Base-by-base conservation (phyloP, 2,113 vertebrate species). In the Gallinago jamesoni region DNA sequence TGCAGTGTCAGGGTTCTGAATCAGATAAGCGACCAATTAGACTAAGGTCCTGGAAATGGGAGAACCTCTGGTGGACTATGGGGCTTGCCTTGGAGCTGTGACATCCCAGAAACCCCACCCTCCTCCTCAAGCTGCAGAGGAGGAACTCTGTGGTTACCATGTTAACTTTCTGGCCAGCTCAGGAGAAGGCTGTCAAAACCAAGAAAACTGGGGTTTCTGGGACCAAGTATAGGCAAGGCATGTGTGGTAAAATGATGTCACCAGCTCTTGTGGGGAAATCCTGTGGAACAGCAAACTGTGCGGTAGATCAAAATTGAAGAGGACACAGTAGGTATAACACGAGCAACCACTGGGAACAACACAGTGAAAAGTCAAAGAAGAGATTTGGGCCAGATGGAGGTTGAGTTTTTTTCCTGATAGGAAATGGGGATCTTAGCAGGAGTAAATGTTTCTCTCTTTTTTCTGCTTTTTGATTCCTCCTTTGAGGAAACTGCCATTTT, bases 91-190 rank as follows among this genome's bases (percentile, higher is more conserved):
- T 87, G 30, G 33, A 85, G 18, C 18, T 64, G 9, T 76, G 35
- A 52, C 14, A 27, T 64, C 52, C 39, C 2, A 1, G 55, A 93
- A 84, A 81, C 10, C 5, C 22, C 9, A 12, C n/a, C n/a, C n/a
- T n/a, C n/a, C n/a, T 41, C n/a, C 14, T 8, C 0, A 1, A 84
- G 15, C 15, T 55, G 14, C 6, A 50, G 35, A 37, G 45, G 19
- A 80, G 9, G 31, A 87, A 84, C 39, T 12, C 8, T 47, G 25
- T 47, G 25, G 18, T 52, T 75, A 21, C 16, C 18, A 45, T 10
- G 25, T 33, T 45, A 62, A 57, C 47, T 74, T 91, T 73, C 43
- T 60, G 24, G 33, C 8, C 33, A 82, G 28, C 13, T 84, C 31
- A 60, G 24, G 39, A 47, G 82, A 82, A 75, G 14, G 23, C 39